Evolutionary conservation across 2,797 vertebrate species (phyloP).

Genomic region (Presbytis comata): DNA sequence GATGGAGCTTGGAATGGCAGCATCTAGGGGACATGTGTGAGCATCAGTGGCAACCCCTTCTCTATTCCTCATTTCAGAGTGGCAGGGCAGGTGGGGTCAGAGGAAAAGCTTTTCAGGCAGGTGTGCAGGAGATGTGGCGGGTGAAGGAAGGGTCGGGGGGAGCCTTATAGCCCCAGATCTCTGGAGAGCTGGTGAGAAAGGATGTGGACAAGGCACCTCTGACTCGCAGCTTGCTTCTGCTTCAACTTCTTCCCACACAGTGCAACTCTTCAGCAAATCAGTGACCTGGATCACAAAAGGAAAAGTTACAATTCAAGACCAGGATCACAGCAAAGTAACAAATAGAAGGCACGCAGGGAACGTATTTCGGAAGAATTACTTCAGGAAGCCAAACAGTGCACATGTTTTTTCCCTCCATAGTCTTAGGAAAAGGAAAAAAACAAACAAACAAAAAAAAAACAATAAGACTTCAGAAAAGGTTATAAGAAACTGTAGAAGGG

Average conservation of each 20-base stretch:
- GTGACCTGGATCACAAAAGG: neutral
- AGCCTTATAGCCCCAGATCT: neutral
- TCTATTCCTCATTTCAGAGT: neutral
- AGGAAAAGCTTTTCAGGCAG: neutral
- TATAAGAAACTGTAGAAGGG: neutral
- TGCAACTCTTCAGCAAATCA: no score
- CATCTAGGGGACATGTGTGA: neutral
- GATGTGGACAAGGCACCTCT: neutral
- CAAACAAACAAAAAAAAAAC: neutral
- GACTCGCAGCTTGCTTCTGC: neutral
- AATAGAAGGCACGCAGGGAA: neutral
- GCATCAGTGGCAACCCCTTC: neutral
- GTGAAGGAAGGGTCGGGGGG: no score
- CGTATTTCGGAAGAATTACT: neutral
- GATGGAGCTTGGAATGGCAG: no score
- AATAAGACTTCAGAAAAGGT: neutral
- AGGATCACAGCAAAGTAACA: neutral
- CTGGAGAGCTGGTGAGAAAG: neutral
- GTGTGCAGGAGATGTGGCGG: neutral
- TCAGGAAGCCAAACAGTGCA: neutral
- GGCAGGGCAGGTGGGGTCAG: no score
- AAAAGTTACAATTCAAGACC: neutral
- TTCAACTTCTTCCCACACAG: rapidly evolving
- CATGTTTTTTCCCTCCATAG: neutral
- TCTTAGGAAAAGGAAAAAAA: neutral